Conservation (phyloP, 2,113 vertebrate species). For the Felis chaus region DNA sequence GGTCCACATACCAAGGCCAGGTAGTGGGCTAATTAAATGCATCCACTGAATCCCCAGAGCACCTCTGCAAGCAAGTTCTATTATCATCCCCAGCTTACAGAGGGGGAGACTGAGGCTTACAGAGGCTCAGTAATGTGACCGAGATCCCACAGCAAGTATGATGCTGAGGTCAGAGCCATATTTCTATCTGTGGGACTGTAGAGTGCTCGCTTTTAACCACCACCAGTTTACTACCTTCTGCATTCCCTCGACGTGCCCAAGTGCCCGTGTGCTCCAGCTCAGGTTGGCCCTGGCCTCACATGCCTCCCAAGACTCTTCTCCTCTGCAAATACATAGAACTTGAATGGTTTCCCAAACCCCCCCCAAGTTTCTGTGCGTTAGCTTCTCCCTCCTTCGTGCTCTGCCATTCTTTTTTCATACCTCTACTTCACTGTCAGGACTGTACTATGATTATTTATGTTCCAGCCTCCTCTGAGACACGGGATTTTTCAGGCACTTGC, state of each 20-base stretch:
- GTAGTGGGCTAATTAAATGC: not conserved
- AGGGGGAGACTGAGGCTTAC: not conserved
- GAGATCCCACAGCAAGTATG: not conserved
- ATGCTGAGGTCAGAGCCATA: not conserved
- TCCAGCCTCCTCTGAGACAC: not conserved
- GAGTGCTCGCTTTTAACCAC: not conserved
- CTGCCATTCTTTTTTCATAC: not conserved
- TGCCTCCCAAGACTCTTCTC: not conserved
- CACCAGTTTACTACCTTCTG: rapidly evolving
- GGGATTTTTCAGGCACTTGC: not conserved
- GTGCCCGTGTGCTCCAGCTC: not conserved
- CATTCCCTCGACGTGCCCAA: rapidly evolving
- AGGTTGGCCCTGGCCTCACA: not conserved
- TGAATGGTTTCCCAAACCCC: not conserved
- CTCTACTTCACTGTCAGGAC: not conserved
- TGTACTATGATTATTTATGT: not conserved
- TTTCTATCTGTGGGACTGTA: no score
- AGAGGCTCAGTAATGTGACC: not conserved
- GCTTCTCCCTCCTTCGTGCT: not conserved
- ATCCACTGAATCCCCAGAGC: not conserved
- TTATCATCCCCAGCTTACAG: not conserved
- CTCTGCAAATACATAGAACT: not conserved
- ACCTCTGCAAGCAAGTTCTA: not conserved
- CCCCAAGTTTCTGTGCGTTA: not conserved
- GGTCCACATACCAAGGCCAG: not conserved